Conservation (phyloP, 2,888 invertebrate genomes). For the Lysandra bellargus region DNA sequence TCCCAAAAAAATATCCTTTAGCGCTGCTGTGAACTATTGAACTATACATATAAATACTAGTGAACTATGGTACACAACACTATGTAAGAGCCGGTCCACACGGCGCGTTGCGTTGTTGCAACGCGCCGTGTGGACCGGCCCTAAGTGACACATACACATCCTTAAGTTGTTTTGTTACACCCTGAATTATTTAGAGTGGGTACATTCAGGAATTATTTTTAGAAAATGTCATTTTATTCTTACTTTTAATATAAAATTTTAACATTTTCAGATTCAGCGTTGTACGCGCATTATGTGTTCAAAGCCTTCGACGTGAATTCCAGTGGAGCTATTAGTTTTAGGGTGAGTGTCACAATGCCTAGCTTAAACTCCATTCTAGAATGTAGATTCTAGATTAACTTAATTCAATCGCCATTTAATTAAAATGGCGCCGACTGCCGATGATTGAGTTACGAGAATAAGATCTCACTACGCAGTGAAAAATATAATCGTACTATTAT, state of each 20-base stretch:
- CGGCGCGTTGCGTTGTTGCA: too few species aligned
- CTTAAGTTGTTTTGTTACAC: too few species aligned
- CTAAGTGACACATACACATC: too few species aligned
- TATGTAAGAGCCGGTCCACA: too few species aligned
- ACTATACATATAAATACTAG: too few species aligned
- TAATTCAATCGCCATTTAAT: background rate
- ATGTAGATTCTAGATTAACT: background rate
- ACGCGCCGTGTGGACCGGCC: too few species aligned
- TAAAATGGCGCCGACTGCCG: background rate
- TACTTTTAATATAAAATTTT: background rate
- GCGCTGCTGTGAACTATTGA: too few species aligned
- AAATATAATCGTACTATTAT: background rate
- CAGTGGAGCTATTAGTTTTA: constrained; percentile 97
- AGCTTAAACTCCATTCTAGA: background rate
- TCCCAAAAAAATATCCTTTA: too few species aligned
- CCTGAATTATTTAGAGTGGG: too few species aligned
- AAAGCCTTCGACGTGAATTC: constrained; percentile 98
- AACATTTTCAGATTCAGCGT: constrained; percentile 89
- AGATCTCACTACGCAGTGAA: background rate
- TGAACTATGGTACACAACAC: too few species aligned
- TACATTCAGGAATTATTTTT: background rate
- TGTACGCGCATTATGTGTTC: constrained; percentile 99
- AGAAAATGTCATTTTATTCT: background rate
- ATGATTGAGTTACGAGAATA: background rate
- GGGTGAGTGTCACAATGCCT: constrained; percentile 87